phyloP scores from a whole-genome alignment of 2,888 invertebrate genomes.

The Hyposoter didymator region DNA sequence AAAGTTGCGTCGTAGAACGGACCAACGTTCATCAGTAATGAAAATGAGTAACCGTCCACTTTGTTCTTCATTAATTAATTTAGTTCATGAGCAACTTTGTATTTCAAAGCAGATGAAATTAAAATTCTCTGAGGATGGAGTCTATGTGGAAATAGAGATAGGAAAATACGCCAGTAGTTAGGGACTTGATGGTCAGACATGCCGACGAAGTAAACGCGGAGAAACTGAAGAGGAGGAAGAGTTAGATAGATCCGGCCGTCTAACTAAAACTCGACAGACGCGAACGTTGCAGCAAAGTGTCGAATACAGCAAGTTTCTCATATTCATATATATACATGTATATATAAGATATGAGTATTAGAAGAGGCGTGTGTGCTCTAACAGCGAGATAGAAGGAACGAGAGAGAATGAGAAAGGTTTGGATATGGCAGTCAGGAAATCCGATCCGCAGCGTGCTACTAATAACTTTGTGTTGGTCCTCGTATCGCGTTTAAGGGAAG shows the following conservation, averaged over 20 bases:
- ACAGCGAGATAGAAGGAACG: slow-evolving; percentile 20
- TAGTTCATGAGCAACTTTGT: background rate
- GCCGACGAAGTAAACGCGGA: slow-evolving; percentile 41
- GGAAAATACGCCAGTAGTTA: slow-evolving; percentile 11
- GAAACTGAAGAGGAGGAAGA: slow-evolving; percentile 9
- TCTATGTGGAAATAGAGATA: background rate
- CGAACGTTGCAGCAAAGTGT: slow-evolving; percentile 55
- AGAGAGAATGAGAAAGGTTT: slow-evolving; percentile 41
- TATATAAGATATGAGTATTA: slow-evolving; percentile 40
- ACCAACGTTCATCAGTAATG: background rate
- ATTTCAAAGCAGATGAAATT: background rate
- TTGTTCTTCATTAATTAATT: background rate
- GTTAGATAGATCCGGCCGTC: slow-evolving; percentile 5
- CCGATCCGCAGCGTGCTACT: slow-evolving; percentile 72
- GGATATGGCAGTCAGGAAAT: slow-evolving; percentile 69
- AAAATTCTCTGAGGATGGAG: background rate
- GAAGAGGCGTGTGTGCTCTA: slow-evolving; percentile 27
- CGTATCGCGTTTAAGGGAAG: slow-evolving; percentile 77
- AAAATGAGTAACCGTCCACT: background rate
- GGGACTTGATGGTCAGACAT: slow-evolving; percentile 21
- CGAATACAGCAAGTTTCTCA: slow-evolving; percentile 48
- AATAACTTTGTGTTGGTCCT: slow-evolving; percentile 71
- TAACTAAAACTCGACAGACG: slow-evolving; percentile 55
- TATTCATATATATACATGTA: slow-evolving; percentile 27
- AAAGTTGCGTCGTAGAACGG: slow-evolving; percentile 13